Evolutionary conservation across 2,888 invertebrate species (phyloP).

Genomic region (Sceliomorpha sp.): DNA sequence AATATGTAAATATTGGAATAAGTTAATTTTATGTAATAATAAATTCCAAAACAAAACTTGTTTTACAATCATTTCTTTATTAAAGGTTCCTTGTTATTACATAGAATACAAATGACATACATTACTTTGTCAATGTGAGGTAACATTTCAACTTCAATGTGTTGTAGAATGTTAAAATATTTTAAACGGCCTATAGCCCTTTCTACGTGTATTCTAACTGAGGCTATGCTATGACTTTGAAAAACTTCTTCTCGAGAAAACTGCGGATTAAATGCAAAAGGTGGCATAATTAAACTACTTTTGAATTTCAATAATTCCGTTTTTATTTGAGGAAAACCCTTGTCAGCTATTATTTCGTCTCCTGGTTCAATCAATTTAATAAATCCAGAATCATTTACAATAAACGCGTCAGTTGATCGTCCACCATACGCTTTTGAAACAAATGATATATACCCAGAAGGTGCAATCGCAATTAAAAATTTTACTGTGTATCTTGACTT

Average conservation of each 20-base stretch:
- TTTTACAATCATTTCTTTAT: too few species aligned
- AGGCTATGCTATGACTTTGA: slow-evolving; percentile 48
- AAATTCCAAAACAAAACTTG: too few species aligned
- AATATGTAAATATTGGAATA: background rate
- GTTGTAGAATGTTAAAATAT: slow-evolving; percentile 44
- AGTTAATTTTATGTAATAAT: background rate
- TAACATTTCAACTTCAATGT: slow-evolving; percentile 20
- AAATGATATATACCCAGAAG: slow-evolving; percentile 57
- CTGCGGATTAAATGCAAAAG: slow-evolving; percentile 37
- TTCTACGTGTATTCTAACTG: slow-evolving; percentile 45
- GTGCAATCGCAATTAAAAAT: slow-evolving; percentile 54
- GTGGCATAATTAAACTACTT: slow-evolving; percentile 56
- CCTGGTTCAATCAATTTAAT: too few species aligned
- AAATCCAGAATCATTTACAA: too few species aligned
- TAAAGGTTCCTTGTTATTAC: slow-evolving; percentile 31
- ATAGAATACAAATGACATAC: slow-evolving; percentile 23
- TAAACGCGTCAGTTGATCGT: slow-evolving; percentile 56
- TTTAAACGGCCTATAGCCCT: slow-evolving; percentile 37
- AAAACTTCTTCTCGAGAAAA: slow-evolving; percentile 48
- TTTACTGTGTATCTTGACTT: slow-evolving; percentile 53
- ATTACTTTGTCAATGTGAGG: slow-evolving; percentile 32
- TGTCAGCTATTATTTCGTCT: too few species aligned
- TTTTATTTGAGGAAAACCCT: too few species aligned
- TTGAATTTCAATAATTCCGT: slow-evolving; percentile 27
- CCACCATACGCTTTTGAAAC: slow-evolving; percentile 63